phyloP scores from a whole-genome alignment of 2,888 invertebrate genomes.

The Conchocele bisecta region DNA sequence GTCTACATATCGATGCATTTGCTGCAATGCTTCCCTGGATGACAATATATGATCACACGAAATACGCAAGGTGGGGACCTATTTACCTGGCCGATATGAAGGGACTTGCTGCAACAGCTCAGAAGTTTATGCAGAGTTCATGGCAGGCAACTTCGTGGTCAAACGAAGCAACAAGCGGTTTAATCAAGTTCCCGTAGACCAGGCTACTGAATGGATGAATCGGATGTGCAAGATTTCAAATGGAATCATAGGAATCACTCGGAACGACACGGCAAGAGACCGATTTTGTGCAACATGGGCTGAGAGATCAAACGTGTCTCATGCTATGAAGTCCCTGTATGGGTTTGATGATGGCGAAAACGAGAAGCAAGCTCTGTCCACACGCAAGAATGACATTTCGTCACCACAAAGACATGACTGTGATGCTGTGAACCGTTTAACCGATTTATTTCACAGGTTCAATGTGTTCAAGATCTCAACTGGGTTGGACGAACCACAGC shows the following conservation, averaged over 20 bases:
- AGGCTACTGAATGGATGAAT: conserved; percentile 47
- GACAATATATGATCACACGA: conserved; percentile 39
- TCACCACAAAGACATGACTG: no score
- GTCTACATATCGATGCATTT: conserved; percentile 39
- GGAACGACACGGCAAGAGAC: conserved; percentile 36
- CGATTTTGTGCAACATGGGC: conserved; percentile 36
- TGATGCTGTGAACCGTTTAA: no score
- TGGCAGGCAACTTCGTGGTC: conserved; percentile 35
- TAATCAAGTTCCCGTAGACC: conserved; percentile 43
- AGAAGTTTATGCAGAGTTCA: conserved; percentile 33
- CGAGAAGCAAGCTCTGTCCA: no score
- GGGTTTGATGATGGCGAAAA: no score
- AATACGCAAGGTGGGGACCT: conserved; percentile 53
- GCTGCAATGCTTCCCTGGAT: conserved; percentile 43
- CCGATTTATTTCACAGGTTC: no score
- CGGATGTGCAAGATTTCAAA: conserved; percentile 27
- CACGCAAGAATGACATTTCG: no score
- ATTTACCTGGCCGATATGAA: conserved; percentile 48
- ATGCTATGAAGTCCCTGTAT: no score
- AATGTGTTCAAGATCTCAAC: no score
- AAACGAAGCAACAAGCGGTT: conserved; percentile 35
- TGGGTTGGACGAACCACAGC: no score
- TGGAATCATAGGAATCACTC: conserved; percentile 43
- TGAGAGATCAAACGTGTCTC: conserved; percentile 23
- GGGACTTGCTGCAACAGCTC: conserved; percentile 13